A percentile compares a stretch with the other conserved stretches of the same genome.
Evolutionary conservation across 2,113 vertebrate species (phyloP).

Genomic region (Ctenomys sociabilis): DNA sequence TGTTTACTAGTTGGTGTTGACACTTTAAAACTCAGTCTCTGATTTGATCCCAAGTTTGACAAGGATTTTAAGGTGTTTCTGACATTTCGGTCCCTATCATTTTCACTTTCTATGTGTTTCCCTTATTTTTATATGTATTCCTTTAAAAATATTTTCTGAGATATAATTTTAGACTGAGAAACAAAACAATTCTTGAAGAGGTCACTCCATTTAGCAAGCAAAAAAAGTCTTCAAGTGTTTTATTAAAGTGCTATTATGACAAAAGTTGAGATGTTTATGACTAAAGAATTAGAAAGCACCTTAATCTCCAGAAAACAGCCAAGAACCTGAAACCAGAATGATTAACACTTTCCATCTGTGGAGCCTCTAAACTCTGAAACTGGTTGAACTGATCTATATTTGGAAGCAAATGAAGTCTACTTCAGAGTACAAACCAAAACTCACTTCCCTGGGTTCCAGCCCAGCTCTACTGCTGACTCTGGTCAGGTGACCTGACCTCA

Average conservation of each 20-base stretch:
- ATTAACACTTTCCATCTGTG: slow-evolving; percentile 69
- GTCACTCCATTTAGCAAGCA: slow-evolving; percentile 28
- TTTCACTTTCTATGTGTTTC: slow-evolving; percentile 13
- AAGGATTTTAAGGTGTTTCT: slow-evolving; percentile 2
- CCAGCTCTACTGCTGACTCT: background rate
- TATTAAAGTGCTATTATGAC: slow-evolving; percentile 19
- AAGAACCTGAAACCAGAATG: slow-evolving; percentile 66
- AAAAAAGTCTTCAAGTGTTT: background rate
- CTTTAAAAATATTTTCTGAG: background rate
- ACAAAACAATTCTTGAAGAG: slow-evolving; percentile 26
- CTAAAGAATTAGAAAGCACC: slow-evolving; percentile 58
- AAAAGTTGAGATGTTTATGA: slow-evolving; percentile 56
- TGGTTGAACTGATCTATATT: slow-evolving; percentile 3
- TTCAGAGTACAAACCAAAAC: background rate
- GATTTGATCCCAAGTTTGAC: slow-evolving; percentile 3
- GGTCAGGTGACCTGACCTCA: background rate
- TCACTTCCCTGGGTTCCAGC: background rate
- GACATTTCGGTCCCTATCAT: slow-evolving; percentile 24
- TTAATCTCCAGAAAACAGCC: slow-evolving; percentile 48
- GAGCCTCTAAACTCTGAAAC: slow-evolving; percentile 52
- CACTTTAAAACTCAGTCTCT: background rate
- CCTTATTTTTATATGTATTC: background rate
- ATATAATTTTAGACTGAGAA: background rate
- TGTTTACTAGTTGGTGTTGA: background rate
- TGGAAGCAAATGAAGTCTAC: background rate